These are phyloP conservation scores for Merodon equestris DNA, from an alignment of 2,888 invertebrate species.

Conservation along the genomic window DNA sequence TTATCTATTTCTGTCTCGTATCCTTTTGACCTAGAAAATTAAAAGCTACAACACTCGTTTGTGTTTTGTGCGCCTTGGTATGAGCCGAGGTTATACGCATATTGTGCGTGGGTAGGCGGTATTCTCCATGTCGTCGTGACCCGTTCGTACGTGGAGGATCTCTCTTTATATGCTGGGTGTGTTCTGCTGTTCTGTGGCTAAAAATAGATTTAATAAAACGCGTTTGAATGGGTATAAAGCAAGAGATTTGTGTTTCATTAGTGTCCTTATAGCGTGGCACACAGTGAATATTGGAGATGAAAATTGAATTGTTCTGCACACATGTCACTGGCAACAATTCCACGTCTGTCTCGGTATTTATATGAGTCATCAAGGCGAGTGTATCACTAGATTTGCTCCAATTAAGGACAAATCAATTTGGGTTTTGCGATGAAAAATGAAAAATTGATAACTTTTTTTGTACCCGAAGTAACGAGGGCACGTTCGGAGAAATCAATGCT, in stretches of 20 bases:
- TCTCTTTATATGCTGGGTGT: conserved; percentile 22
- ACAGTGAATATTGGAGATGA: neutral
- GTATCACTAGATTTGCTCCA: neutral
- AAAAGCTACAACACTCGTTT: conserved; percentile 50
- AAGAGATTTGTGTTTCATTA: too few species aligned
- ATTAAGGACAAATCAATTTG: too few species aligned
- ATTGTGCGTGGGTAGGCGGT: neutral
- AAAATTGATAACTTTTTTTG: too few species aligned
- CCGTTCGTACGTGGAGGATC: neutral
- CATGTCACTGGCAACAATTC: too few species aligned
- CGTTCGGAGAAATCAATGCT: too few species aligned
- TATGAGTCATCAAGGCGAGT: neutral
- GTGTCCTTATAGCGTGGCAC: neutral
- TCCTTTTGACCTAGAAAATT: conserved; percentile 67
- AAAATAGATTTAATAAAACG: conserved; percentile 44
- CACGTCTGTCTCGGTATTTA: neutral
- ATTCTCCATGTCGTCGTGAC: too few species aligned
- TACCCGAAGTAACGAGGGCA: too few species aligned
- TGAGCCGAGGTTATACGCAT: neutral
- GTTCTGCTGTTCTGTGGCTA: conserved; percentile 2
- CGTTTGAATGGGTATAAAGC: neutral
- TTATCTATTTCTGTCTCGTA: conserved; percentile 64
- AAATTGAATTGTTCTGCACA: neutral
- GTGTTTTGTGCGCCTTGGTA: conserved; percentile 5
- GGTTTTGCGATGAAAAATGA: too few species aligned